phyloP scores from a whole-genome alignment of 1,140 invertebrate genomes.

The Eupristina koningsbergeri region DNA sequence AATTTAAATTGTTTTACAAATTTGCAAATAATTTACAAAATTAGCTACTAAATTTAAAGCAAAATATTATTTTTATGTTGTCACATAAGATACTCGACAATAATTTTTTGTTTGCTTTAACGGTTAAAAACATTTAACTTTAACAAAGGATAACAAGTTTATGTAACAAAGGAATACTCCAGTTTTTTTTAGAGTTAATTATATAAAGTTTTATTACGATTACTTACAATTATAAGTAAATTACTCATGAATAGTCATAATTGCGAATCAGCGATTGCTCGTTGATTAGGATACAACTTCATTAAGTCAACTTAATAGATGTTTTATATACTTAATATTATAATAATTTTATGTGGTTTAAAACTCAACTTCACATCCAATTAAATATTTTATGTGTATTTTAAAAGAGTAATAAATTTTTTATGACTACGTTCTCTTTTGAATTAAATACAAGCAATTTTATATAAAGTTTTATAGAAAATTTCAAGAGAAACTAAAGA shows the following conservation, averaged over 20 bases:
- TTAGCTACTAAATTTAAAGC: background rate
- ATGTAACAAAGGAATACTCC: no score
- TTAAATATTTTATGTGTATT: background rate
- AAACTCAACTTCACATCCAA: background rate
- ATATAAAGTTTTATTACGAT: background rate
- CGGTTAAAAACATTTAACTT: no score
- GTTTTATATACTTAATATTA: slow-evolving; percentile 4
- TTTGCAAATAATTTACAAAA: no score
- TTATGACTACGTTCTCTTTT: background rate
- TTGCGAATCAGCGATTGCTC: background rate
- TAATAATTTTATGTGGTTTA: background rate
- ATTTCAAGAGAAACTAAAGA: no score
- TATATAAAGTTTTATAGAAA: background rate
- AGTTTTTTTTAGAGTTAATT: background rate
- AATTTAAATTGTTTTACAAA: no score
- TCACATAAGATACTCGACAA: no score
- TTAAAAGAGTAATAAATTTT: background rate
- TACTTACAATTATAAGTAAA: background rate
- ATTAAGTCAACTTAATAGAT: background rate
- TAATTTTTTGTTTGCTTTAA: no score
- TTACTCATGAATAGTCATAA: background rate
- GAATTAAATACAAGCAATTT: background rate
- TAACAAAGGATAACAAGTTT: no score
- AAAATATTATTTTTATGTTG: background rate
- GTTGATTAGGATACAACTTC: background rate